phyloP scores from a whole-genome alignment of 2,888 invertebrate species.

The Elegia similella region DNA sequence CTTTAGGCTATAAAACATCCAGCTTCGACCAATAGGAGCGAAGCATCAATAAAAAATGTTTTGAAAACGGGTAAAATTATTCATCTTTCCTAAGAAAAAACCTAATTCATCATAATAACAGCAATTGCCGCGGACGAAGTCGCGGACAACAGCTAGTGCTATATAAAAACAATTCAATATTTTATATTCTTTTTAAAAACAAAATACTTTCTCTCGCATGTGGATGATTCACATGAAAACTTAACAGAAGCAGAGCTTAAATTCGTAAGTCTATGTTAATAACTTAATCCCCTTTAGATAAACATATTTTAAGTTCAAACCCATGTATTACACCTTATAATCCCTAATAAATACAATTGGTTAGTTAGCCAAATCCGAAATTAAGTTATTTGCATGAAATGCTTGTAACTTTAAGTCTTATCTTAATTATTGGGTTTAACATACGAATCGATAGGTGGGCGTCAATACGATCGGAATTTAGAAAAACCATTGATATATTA shows the following conservation, averaged over 20 bases:
- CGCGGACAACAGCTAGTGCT: too few relatives aligned
- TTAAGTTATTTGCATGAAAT: slow-evolving; percentile 24
- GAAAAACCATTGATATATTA: slow-evolving; percentile 2
- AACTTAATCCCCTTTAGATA: not conserved
- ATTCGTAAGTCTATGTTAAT: not conserved
- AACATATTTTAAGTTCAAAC: not conserved
- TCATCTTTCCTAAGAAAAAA: too few relatives aligned
- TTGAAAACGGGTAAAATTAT: too few relatives aligned
- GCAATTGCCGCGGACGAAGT: too few relatives aligned
- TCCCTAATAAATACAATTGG: not conserved
- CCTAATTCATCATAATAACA: too few relatives aligned
- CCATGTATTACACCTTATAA: not conserved
- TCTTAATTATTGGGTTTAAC: slow-evolving; percentile 13
- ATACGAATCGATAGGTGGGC: slow-evolving; percentile 16
- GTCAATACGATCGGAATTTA: not conserved
- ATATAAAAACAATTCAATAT: too few relatives aligned
- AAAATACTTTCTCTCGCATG: not conserved
- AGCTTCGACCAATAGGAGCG: too few relatives aligned
- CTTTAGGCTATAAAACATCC: too few relatives aligned
- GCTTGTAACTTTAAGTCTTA: slow-evolving; percentile 13
- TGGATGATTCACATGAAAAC: not conserved
- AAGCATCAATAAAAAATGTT: too few relatives aligned
- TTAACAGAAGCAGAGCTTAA: not conserved
- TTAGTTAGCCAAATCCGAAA: slow-evolving; percentile 19
- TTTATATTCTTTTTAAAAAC: too few relatives aligned